A percentile compares a stretch with the other conserved stretches of the same genome.
Conservation (phyloP, 2,113 vertebrate genomes). For the Sinocyclocheilus rhinocerous region DNA sequence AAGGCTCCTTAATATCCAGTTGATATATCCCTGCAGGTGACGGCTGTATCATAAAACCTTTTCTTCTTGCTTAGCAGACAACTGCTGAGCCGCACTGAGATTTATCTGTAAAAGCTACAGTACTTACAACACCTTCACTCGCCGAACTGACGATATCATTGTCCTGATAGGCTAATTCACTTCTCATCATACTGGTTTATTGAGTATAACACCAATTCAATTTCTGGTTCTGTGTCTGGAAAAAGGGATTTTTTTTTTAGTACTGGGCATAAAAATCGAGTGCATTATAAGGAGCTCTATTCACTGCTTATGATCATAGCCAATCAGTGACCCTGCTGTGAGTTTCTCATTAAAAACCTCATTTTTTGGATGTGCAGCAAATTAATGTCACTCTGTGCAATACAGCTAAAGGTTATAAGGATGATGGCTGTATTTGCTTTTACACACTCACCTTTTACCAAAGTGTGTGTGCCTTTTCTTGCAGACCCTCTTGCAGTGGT, state of each 20-base stretch:
- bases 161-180: slow-evolving; percentile 32
- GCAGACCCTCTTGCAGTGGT: neutral
- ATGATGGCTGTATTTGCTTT: slow-evolving; percentile 31
- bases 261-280: neutral
- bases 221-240: neutral
- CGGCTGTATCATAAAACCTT: slow-evolving; percentile 47
- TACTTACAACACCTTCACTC: slow-evolving; percentile 30
- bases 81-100: slow-evolving; percentile 30
- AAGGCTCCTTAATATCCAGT: slow-evolving; percentile 42
- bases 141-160: slow-evolving; percentile 30
- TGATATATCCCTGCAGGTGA: slow-evolving; percentile 48
- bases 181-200: slow-evolving; percentile 49
- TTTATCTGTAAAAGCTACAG: slow-evolving; percentile 36
- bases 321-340: slow-evolving; percentile 43
- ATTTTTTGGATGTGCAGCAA: neutral
- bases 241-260: slow-evolving; percentile 1
- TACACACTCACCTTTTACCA: slow-evolving; percentile 9
- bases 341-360: slow-evolving; percentile 41
- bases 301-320: slow-evolving; percentile 20
- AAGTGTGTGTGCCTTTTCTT: neutral
- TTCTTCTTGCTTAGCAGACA: slow-evolving; percentile 38
- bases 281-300: slow-evolving; percentile 22
- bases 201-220: slow-evolving; percentile 27
- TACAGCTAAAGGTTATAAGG: slow-evolving; percentile 26
- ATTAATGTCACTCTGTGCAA: slow-evolving; percentile 33